phyloP scores from a whole-genome alignment of 2,797 vertebrate genomes.

The Sus cebifrons region DNA sequence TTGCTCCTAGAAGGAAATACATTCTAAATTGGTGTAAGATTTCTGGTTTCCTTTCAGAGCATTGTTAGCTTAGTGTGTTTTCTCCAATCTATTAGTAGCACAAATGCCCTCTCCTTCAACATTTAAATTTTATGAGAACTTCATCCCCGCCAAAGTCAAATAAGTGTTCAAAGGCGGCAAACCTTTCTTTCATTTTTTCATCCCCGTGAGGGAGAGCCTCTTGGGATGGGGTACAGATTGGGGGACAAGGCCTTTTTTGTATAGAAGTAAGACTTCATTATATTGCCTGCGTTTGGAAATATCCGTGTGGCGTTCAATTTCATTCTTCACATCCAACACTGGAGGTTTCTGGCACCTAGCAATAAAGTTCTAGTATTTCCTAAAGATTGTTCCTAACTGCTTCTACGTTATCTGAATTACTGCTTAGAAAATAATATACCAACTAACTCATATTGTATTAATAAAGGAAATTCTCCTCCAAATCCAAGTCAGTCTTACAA shows the following conservation, averaged over 20 bases:
- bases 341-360: slow-evolving; percentile 37
- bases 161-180: neutral
- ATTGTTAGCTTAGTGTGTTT: neutral
- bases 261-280: slow-evolving; percentile 43
- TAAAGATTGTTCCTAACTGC: slow-evolving; percentile 72
- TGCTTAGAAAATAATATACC: slow-evolving; percentile 64
- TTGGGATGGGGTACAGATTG: neutral
- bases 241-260: neutral
- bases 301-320: neutral
- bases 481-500: neutral
- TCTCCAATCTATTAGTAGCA: neutral
- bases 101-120: neutral
- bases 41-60: slow-evolving; percentile 7
- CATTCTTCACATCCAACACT: slow-evolving; percentile 7
- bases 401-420: slow-evolving; percentile 67
- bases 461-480: slow-evolving; percentile 62
- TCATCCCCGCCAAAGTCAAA: neutral
- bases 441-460: slow-evolving; percentile 61
- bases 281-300: slow-evolving; percentile 49
- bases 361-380: slow-evolving; percentile 68
- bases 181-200: neutral
- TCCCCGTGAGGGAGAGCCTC: neutral
- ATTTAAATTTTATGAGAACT: slow-evolving; percentile 32
- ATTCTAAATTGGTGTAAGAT: neutral
- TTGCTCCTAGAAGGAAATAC: neutral